These are phyloP conservation scores for Trididemnum nubilum DNA, from an alignment of 23 tunicate genomes.

Conservation along the genomic window DNA sequence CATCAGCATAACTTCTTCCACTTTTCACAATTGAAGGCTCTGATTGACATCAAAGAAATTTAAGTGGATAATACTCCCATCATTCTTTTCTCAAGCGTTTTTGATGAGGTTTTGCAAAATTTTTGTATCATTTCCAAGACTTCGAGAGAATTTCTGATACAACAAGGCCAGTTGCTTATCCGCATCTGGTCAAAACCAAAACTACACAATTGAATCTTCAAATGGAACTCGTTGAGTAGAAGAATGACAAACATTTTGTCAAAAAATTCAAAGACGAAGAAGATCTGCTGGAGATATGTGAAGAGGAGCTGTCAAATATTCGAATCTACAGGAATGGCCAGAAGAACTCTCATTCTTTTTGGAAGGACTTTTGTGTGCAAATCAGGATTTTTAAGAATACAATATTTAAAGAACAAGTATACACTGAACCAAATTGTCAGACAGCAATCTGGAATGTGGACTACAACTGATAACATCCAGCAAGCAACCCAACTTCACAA, in stretches of 20 bases:
- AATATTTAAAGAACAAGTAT: constrained; percentile 36
- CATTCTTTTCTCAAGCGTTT: constrained; percentile 42
- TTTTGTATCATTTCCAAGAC: constrained; percentile 35
- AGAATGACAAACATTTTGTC: constrained; percentile 36
- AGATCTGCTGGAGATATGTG: constrained; percentile 35
- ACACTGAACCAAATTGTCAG: constrained; percentile 27
- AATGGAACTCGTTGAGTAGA: constrained; percentile 52
- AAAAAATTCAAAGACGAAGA: constrained; percentile 48
- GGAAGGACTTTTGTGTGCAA: constrained; percentile 51
- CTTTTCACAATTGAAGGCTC: constrained; percentile 34
- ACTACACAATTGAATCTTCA: constrained; percentile 43
- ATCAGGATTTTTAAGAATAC: constrained; percentile 39
- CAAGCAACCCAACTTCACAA: constrained; percentile 31
- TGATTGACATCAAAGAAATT: constrained; percentile 39
- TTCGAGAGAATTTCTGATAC: constrained; percentile 46
- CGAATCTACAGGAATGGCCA: constrained; percentile 38
- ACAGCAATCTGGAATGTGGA: constrained; percentile 38
- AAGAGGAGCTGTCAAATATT: constrained; percentile 24
- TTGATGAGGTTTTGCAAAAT: constrained; percentile 50
- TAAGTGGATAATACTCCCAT: constrained; percentile 39
- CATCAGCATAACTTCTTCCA: constrained; percentile 38
- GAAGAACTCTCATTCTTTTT: constrained; percentile 45
- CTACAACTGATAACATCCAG: constrained; percentile 40
- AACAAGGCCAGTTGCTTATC: constrained; percentile 45
- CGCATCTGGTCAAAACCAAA: constrained; percentile 49